Percentiles rank a stretch among this genome's conserved stretches.
Conservation (phyloP, 2,797 vertebrate species). For the Oryzias sinensis region DNA sequence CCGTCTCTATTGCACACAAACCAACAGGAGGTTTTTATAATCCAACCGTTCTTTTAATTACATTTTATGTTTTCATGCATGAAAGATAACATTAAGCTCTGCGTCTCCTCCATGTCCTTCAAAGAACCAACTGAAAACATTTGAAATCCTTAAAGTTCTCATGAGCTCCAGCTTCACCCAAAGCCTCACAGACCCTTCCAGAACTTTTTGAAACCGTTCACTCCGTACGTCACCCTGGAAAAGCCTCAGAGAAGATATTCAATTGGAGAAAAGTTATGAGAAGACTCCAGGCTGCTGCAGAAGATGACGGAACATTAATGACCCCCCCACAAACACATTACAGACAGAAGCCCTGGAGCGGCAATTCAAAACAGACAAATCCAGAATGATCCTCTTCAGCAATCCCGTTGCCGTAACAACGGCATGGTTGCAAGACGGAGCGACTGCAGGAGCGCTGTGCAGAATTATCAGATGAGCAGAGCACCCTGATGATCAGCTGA, state of each 20-base stretch:
- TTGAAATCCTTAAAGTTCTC: neutral
- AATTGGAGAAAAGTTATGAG: conserved; percentile 6
- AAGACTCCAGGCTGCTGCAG: conserved; percentile 11
- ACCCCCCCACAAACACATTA: neutral
- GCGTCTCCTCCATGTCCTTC: too few species aligned
- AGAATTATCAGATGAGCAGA: conserved; percentile 30
- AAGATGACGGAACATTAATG: conserved; percentile 29
- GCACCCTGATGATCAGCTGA: conserved; percentile 26
- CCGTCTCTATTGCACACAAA: too few species aligned
- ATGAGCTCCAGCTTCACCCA: neutral
- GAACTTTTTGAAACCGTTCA: neutral
- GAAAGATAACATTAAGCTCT: too few species aligned
- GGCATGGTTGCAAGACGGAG: neutral
- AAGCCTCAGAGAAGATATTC: conserved; percentile 13
- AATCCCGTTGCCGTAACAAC: conserved; percentile 41
- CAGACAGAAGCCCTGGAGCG: conserved; percentile 16
- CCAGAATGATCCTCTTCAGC: conserved; percentile 32
- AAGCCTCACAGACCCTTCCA: neutral
- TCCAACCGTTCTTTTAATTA: too few species aligned
- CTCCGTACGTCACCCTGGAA: neutral
- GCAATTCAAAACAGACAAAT: conserved; percentile 14
- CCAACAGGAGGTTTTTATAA: too few species aligned
- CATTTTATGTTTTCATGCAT: too few species aligned
- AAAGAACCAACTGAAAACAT: neutral
- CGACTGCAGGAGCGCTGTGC: conserved; percentile 13